Percentiles rank a stretch among this genome's conserved stretches.
Conservation (phyloP, 2,113 vertebrate species). For the Butorides virescens region DNA sequence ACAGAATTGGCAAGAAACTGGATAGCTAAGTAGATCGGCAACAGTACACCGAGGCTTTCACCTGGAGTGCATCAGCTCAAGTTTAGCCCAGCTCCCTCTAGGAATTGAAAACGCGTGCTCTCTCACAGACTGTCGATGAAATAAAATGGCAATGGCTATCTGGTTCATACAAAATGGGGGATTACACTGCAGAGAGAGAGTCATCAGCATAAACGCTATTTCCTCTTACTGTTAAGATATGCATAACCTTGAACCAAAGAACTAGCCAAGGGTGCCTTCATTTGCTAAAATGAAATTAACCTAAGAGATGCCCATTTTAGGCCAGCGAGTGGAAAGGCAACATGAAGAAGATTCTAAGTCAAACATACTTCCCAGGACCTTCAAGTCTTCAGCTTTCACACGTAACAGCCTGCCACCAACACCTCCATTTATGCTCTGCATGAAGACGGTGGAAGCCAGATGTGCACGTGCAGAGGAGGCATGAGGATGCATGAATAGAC, state of each 20-base stretch:
- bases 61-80: neutral
- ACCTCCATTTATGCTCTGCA: neutral
- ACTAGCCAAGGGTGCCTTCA: neutral
- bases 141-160: neutral
- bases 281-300: neutral
- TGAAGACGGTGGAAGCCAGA: neutral
- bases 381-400: neutral
- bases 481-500: neutral
- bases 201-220: neutral
- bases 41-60: neutral
- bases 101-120: neutral
- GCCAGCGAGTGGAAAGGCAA: neutral
- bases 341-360: neutral
- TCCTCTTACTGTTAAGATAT: neutral
- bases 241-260: neutral
- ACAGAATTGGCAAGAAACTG: neutral
- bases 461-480: fast-evolving
- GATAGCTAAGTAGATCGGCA: neutral
- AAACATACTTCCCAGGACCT: neutral
- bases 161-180: neutral
- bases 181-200: neutral
- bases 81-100: neutral
- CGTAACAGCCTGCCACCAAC: neutral
- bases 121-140: neutral
- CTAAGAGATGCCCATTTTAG: neutral